phyloP scores from a whole-genome alignment of 2,888 invertebrate species.

The Standfussiana lucernea region DNA sequence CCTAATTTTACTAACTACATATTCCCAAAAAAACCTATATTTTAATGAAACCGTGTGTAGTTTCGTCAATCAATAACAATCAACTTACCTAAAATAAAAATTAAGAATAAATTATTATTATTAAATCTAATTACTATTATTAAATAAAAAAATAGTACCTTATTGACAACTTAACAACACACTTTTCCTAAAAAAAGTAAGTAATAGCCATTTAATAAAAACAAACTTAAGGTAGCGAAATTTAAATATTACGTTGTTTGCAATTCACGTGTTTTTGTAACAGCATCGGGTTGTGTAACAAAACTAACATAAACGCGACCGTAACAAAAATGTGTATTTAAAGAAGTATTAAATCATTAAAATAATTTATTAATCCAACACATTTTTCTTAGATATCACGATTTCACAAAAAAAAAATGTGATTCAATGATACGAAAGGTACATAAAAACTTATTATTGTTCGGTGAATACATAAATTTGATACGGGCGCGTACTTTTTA shows the following conservation, averaged over 20 bases:
- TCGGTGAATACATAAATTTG: background rate
- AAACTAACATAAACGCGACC: background rate
- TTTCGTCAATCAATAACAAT: background rate
- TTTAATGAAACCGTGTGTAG: background rate
- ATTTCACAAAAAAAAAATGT: too few relatives aligned
- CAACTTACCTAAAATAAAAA: conserved; percentile 1
- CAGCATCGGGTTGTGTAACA: background rate
- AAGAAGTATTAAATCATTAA: too few relatives aligned
- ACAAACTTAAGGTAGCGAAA: background rate
- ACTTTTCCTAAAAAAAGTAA: background rate
- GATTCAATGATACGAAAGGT: background rate
- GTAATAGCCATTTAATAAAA: background rate
- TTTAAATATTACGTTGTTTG: background rate
- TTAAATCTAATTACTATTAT: background rate
- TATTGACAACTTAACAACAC: background rate
- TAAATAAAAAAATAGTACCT: background rate
- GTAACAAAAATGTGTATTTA: background rate
- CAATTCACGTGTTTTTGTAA: background rate
- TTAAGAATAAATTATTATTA: background rate
- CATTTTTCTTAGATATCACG: too few relatives aligned
- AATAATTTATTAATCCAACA: too few relatives aligned
- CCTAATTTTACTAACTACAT: background rate
- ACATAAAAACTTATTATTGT: background rate
- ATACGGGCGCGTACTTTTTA: background rate
- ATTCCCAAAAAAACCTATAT: background rate